A percentile compares a stretch with the other conserved stretches of the same genome.
These are phyloP conservation scores for Drosophila pseudoobscura DNA, from an alignment of 1,140 invertebrate species.

Conservation along the genomic window DNA sequence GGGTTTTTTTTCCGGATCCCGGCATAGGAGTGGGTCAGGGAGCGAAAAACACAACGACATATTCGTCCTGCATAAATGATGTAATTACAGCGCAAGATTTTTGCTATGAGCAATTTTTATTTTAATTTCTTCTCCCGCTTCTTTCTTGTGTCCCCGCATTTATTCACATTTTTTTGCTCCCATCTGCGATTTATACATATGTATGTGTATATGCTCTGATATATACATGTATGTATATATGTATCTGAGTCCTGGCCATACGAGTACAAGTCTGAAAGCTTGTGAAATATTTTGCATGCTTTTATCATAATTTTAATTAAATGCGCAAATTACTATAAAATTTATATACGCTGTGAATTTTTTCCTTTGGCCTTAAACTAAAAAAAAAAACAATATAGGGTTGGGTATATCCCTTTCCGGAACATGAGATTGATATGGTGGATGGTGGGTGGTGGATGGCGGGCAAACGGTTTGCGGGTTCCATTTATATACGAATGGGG, in stretches of 20 bases:
- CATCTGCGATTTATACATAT: slow-evolving; percentile 28
- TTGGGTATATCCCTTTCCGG: too few relatives aligned
- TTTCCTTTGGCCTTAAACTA: not conserved
- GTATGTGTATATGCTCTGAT: slow-evolving; percentile 9
- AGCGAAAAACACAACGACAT: slow-evolving; percentile 73
- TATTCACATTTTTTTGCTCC: slow-evolving; percentile 40
- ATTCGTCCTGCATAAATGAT: slow-evolving; percentile 82
- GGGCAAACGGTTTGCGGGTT: not conserved
- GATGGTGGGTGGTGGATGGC: not conserved
- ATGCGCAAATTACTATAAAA: slow-evolving; percentile 74
- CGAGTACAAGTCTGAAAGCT: slow-evolving; percentile 40
- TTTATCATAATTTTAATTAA: slow-evolving; percentile 81
- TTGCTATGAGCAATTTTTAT: slow-evolving; percentile 82
- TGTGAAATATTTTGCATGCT: slow-evolving; percentile 75
- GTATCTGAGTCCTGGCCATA: slow-evolving; percentile 22
- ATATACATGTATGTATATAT: slow-evolving; percentile 14
- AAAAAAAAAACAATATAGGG: too few relatives aligned
- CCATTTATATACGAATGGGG: too few relatives aligned
- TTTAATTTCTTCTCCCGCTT: slow-evolving; percentile 70
- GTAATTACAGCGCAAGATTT: slow-evolving; percentile 82
- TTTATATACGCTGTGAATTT: slow-evolving; percentile 56
- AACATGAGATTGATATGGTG: slow-evolving; percentile 4
- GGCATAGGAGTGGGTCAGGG: not conserved
- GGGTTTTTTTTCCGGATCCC: slow-evolving; percentile 4
- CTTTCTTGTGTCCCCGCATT: slow-evolving; percentile 28